A percentile compares a stretch with the other conserved stretches of the same genome.
Conservation (phyloP, 1,140 invertebrate species). For the Danaus melanippus region DNA sequence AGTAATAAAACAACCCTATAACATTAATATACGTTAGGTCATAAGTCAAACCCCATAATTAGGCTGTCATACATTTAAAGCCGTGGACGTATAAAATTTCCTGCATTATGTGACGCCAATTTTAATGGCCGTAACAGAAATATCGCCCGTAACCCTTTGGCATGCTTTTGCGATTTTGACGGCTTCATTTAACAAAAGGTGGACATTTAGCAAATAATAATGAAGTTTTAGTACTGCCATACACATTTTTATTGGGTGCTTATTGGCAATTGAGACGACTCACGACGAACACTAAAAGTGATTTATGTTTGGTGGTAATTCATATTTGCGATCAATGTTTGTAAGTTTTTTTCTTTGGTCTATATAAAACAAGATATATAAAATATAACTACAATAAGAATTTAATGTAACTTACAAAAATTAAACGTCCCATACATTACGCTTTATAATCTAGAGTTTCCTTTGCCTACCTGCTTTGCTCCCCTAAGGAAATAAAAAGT, state of each 20-base stretch:
- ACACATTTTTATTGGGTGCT: slow-evolving; percentile 65
- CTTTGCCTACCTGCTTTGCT: slow-evolving; percentile 15
- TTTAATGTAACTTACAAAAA: slow-evolving; percentile 10
- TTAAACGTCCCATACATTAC: slow-evolving; percentile 17
- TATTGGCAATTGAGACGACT: slow-evolving; percentile 55
- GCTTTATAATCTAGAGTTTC: slow-evolving; percentile 16
- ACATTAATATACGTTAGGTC: slow-evolving; percentile 2
- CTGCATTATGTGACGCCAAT: too few species aligned
- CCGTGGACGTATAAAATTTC: slow-evolving; percentile 25
- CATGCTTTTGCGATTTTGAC: slow-evolving; percentile 34
- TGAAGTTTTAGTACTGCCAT: slow-evolving; percentile 56
- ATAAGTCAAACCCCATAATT: slow-evolving; percentile 37
- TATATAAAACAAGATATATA: too few species aligned
- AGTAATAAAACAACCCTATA: not conserved
- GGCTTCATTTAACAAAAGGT: slow-evolving; percentile 60
- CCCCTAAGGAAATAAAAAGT: slow-evolving; percentile 57
- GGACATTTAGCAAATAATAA: slow-evolving; percentile 61
- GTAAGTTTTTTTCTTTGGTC: too few species aligned
- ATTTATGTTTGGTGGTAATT: slow-evolving; percentile 14
- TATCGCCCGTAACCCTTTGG: slow-evolving; percentile 29
- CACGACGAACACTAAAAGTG: slow-evolving; percentile 20
- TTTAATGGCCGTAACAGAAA: slow-evolving; percentile 20
- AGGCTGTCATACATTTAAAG: slow-evolving; percentile 33
- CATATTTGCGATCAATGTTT: not conserved
- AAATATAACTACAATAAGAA: too few species aligned